Conservation (phyloP, 1,140 invertebrate genomes). For the Chironomus striatipennis region DNA sequence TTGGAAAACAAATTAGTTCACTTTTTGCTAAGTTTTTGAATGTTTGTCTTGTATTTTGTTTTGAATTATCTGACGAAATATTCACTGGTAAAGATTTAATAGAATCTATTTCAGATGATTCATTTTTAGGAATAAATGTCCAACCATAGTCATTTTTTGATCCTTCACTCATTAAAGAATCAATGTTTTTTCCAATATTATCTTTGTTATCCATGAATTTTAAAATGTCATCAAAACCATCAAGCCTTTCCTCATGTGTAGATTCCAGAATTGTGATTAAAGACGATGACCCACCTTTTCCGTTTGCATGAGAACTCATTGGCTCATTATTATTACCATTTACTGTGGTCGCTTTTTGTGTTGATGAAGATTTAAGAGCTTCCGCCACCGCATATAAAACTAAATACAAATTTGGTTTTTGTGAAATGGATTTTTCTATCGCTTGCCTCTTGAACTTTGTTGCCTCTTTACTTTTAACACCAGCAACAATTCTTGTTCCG, state of each 20-base stretch:
- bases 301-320: background rate
- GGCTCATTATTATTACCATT: background rate
- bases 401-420: background rate
- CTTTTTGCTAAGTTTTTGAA: background rate
- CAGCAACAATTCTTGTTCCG: background rate
- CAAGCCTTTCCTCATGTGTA: background rate
- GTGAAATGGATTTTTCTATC: background rate
- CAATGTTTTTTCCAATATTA: background rate
- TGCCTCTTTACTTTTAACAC: background rate
- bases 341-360: background rate
- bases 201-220: background rate
- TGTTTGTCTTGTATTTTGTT: background rate
- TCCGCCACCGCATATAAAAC: background rate
- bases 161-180: background rate
- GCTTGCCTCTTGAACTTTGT: background rate
- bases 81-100: background rate
- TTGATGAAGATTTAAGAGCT: background rate
- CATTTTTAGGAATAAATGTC: background rate
- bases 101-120: background rate
- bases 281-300: background rate
- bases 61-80: background rate
- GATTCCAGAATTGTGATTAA: background rate
- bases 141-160: background rate
- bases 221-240: constrained; percentile 4
- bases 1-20: constrained; percentile 8